Evolutionary conservation across 2,113 vertebrate genomes (phyloP).

Genomic region (Chaenogobius annularis): DNA sequence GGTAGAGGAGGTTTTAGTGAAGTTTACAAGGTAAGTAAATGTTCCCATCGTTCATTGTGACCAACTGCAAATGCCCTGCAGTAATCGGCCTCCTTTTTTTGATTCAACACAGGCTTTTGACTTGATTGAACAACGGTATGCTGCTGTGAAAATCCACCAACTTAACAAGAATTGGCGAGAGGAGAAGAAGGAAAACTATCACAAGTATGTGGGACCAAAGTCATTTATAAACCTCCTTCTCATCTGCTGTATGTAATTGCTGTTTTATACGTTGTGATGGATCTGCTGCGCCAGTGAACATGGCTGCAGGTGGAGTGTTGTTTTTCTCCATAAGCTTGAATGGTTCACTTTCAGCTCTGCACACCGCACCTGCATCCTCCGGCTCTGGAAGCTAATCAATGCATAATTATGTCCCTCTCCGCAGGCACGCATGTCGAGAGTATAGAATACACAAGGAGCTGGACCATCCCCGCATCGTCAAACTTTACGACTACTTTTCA

Average conservation of each 20-base stretch:
- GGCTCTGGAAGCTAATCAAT: slow-evolving; percentile 29
- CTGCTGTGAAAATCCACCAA: slow-evolving; percentile 99
- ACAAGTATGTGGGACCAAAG: slow-evolving; percentile 86
- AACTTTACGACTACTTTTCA: slow-evolving; percentile 99
- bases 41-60: not conserved
- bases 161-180: slow-evolving; percentile 99
- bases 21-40: slow-evolving; percentile 91
- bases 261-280: not conserved
- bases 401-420: slow-evolving; percentile 30
- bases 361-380: slow-evolving; percentile 26
- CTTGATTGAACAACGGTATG: slow-evolving; percentile 97
- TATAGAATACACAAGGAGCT: slow-evolving; percentile 99
- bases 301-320: slow-evolving; percentile 27
- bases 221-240: not conserved
- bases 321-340: slow-evolving; percentile 28
- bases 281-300: not conserved
- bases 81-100: not conserved
- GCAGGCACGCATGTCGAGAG: slow-evolving; percentile 97
- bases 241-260: not conserved
- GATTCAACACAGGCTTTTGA: slow-evolving; percentile 88
- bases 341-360: slow-evolving; percentile 26
- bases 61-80: not conserved
- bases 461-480: slow-evolving; percentile 98
- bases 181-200: slow-evolving; percentile 99
- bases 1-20: slow-evolving; percentile 99